Conservation (phyloP, 2,888 invertebrate genomes). For the Pyrgus malvae region DNA sequence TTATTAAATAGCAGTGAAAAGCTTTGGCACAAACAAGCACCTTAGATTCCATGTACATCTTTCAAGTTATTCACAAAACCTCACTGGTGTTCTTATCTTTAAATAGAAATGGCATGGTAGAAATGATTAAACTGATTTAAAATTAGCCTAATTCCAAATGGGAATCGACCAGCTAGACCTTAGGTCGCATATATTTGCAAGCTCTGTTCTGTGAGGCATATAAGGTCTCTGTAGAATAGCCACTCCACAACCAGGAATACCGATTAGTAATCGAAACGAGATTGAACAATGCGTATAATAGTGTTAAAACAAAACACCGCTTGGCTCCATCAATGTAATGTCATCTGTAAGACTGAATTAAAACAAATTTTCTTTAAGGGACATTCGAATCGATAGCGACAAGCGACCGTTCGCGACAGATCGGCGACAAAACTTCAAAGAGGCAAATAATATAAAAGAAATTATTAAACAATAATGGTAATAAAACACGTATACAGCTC, state of each 20-base stretch:
- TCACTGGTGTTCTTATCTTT: too few relatives aligned
- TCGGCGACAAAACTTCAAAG: background rate
- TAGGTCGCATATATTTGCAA: background rate
- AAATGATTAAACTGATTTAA: too few relatives aligned
- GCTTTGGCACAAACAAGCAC: too few relatives aligned
- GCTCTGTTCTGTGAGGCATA: background rate
- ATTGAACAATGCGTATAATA: constrained; percentile 42
- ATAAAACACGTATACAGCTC: background rate
- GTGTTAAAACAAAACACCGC: constrained; percentile 2
- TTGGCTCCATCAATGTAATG: constrained; percentile 5
- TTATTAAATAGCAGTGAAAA: too few relatives aligned
- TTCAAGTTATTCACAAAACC: too few relatives aligned
- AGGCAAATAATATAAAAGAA: constrained; percentile 1
- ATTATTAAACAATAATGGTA: background rate
- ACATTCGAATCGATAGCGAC: background rate
- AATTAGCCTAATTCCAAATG: too few relatives aligned
- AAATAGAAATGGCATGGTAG: too few relatives aligned
- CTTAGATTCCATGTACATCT: too few relatives aligned
- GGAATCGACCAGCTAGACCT: too few relatives aligned
- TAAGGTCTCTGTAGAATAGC: constrained; percentile 26
- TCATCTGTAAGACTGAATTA: background rate
- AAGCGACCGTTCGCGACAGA: constrained; percentile 1
- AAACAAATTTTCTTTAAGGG: too few relatives aligned
- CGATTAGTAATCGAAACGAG: constrained; percentile 43
- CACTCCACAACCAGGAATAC: constrained; percentile 10